Base-by-base conservation (phyloP, 2,888 invertebrate species). In the Bellardia pandia region DNA sequence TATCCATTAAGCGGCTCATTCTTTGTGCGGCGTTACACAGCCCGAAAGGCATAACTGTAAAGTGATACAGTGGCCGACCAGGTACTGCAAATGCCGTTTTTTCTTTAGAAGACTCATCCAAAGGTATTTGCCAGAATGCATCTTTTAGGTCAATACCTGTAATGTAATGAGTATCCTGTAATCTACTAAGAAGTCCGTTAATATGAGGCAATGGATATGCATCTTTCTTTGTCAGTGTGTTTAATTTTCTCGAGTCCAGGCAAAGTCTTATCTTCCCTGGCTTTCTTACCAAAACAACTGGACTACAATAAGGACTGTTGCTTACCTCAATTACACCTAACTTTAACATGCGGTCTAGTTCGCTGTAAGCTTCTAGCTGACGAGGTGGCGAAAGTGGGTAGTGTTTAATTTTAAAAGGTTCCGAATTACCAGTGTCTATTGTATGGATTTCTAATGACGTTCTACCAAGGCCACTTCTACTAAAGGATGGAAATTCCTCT, bases 271-370 rank as follows among this genome's bases (percentile, higher is more conserved):
- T 64, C 8, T 53, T 42, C 2, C 64, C 48, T 7, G 51, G 51
- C 16, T 76, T 64, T 23, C 64, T 76, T 5, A 30, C 62, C 16
- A 37, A 13, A 33, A 56, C 30, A 53, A 16, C 23, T 16, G 30
- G 33, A 37, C 33, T 56, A 53, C 56, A 37, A 69, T 76, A 71
- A 1, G 82, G 71, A 37, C 84, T 77, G 23, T 84, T 68, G 23
- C 72, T 77, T 33, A 64, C 74, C 45, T 53, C 78, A 53, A 85
- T 78, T 0, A 74, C 85, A 5, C 85, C 68, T 9, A 78, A 9
- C 2, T 23, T 14, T 11, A 78, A 3, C 83, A 83, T 83, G 3
- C 64, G 48, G 23, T 83, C 77, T 0, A 77, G 53, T 64, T 77
- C 83, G 0, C 51, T 33, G 66, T 71, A 77, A 0, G 71, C 71